phyloP scores from a whole-genome alignment of 2,888 invertebrate species.

The Phortica magna region DNA sequence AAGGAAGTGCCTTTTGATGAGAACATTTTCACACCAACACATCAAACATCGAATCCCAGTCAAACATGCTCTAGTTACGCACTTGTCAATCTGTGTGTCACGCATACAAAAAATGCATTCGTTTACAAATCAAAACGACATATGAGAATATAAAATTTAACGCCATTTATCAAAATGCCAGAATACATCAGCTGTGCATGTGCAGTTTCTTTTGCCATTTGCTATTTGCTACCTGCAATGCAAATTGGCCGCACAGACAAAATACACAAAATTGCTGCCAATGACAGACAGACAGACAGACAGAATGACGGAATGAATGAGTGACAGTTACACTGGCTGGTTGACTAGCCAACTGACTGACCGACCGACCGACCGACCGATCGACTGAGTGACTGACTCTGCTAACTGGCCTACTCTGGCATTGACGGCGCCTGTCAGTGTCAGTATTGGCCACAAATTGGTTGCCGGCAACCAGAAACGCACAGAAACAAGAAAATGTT shows the following conservation, averaged over 20 bases:
- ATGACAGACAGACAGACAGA: too few relatives aligned
- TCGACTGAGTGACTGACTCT: constrained; percentile 49
- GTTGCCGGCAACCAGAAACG: constrained; percentile 10
- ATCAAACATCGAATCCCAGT: too few relatives aligned
- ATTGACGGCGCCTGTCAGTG: constrained; percentile 27
- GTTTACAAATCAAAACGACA: constrained; percentile 53
- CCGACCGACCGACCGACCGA: constrained; percentile 53
- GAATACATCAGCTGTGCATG: constrained; percentile 37
- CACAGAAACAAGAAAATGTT: constrained; percentile 9
- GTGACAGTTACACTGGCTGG: too few relatives aligned
- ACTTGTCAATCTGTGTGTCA: not conserved
- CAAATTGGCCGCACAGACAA: not conserved
- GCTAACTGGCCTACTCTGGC: constrained; percentile 15
- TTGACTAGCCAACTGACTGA: constrained; percentile 33
- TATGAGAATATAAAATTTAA: constrained; percentile 61
- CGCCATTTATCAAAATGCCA: constrained; percentile 63
- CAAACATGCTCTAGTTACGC: not conserved
- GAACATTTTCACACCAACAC: too few relatives aligned
- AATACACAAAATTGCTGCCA: not conserved
- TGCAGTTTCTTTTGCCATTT: too few relatives aligned
- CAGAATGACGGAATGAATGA: not conserved
- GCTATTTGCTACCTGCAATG: constrained; percentile 33
- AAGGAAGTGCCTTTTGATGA: too few relatives aligned
- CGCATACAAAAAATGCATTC: constrained; percentile 42
- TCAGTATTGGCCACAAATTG: constrained; percentile 20